Percentiles rank a stretch among this genome's conserved stretches.
Evolutionary conservation across 2,888 invertebrate genomes (phyloP).

Genomic region (Apantesis nais): DNA sequence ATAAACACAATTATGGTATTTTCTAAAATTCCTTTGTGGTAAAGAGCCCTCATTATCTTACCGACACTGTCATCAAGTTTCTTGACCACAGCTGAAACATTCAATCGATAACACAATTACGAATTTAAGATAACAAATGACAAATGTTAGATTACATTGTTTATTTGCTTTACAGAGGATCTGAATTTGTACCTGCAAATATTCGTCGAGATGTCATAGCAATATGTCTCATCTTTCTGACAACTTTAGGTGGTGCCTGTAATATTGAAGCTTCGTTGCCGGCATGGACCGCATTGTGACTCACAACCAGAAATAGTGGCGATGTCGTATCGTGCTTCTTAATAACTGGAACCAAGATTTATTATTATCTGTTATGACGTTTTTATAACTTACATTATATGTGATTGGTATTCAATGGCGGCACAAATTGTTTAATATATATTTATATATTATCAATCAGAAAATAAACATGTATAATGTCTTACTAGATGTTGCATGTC

Average conservation of each 20-base stretch:
- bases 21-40: constrained; percentile 88
- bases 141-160: no score
- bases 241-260: neutral
- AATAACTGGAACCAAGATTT: constrained; percentile 76
- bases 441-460: no score
- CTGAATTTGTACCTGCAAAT: neutral
- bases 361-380: no score
- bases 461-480: neutral
- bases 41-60: constrained; percentile 88
- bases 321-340: constrained; percentile 37
- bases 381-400: no score
- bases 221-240: neutral
- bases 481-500: constrained; percentile 86
- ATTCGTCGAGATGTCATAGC: neutral
- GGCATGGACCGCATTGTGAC: neutral
- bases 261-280: neutral
- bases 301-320: neutral
- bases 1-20: constrained; percentile 94
- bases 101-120: no score
- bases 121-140: no score
- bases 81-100: constrained; percentile 90
- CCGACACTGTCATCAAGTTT: constrained; percentile 95
- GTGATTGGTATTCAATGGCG: no score
- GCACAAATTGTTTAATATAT: neutral
- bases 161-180: no score